Evolutionary conservation across 1,140 invertebrate species (phyloP).

Genomic region (Bombus breviceps): DNA sequence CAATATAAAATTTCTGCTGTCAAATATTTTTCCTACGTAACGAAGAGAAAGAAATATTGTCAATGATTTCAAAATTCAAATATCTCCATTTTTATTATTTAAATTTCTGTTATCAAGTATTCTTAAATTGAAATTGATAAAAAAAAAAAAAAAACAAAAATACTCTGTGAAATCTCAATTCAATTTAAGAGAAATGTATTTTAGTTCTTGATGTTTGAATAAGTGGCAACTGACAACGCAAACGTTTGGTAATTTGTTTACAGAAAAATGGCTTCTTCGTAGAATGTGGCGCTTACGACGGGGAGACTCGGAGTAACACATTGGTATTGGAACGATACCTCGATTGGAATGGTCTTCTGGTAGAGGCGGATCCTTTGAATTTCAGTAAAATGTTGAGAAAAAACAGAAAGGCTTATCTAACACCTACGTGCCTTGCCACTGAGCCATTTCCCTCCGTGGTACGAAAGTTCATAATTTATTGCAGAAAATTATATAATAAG

Average conservation of each 20-base stretch:
- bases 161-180: too few species aligned
- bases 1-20: too few species aligned
- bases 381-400: constrained; percentile 80
- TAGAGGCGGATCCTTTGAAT: constrained; percentile 84
- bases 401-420: constrained; percentile 78
- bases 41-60: too few species aligned
- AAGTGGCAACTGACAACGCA: neutral
- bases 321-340: constrained; percentile 80
- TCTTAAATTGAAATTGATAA: too few species aligned
- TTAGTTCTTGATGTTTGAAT: neutral
- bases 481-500: neutral
- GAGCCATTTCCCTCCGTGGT: constrained; percentile 78
- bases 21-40: too few species aligned
- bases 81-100: too few species aligned
- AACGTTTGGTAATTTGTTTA: constrained; percentile 17
- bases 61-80: too few species aligned
- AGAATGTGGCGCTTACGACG: constrained; percentile 83
- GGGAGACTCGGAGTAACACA: constrained; percentile 83
- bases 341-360: constrained; percentile 82
- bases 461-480: constrained; percentile 45
- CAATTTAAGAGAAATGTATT: too few species aligned
- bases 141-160: too few species aligned
- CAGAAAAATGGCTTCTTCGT: constrained; percentile 83
- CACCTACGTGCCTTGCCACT: constrained; percentile 80
- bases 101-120: too few species aligned